Percentiles rank a stretch among this genome's conserved stretches.
phyloP scores from a whole-genome alignment of 2,888 invertebrate genomes.

The Sinotaia quadrata region DNA sequence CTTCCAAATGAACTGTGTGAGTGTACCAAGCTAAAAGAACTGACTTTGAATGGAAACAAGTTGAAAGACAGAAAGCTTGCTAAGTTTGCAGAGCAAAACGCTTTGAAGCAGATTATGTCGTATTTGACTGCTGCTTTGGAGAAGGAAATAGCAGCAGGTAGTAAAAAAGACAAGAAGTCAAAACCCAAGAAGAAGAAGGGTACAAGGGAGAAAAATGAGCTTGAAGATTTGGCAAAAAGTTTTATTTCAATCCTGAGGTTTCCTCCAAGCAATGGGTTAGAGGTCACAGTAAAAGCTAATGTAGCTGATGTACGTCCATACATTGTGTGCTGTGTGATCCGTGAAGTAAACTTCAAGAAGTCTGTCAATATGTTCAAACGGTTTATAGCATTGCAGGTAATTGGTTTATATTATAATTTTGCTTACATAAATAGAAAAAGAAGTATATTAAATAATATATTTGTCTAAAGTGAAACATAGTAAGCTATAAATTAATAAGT shows the following conservation, averaged over 20 bases:
- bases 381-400: conserved; percentile 81
- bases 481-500: too few species aligned
- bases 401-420: not conserved
- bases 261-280: conserved; percentile 51
- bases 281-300: conserved; percentile 52
- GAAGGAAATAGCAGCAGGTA: conserved; percentile 43
- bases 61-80: conserved; percentile 81
- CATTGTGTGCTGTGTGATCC: conserved; percentile 83
- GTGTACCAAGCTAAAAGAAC: conserved; percentile 83
- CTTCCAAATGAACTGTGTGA: conserved; percentile 82
- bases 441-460: too few species aligned
- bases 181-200: conserved; percentile 50
- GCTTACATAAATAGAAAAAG: too few species aligned
- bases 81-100: conserved; percentile 82
- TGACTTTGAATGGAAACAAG: conserved; percentile 83
- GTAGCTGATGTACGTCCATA: conserved; percentile 80
- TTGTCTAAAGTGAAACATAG: too few species aligned
- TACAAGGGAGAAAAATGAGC: conserved; percentile 55
- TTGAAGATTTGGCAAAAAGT: conserved; percentile 72
- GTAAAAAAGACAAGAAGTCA: conserved; percentile 51
- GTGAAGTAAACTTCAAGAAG: conserved; percentile 77
- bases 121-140: conserved; percentile 78
- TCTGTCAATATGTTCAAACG: conserved; percentile 79
- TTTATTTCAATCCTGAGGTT: conserved; percentile 68
- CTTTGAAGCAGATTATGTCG: conserved; percentile 81